These are phyloP conservation scores for Erythrolamprus reginae DNA, from an alignment of 2,113 vertebrate genomes.

Conservation along the genomic window DNA sequence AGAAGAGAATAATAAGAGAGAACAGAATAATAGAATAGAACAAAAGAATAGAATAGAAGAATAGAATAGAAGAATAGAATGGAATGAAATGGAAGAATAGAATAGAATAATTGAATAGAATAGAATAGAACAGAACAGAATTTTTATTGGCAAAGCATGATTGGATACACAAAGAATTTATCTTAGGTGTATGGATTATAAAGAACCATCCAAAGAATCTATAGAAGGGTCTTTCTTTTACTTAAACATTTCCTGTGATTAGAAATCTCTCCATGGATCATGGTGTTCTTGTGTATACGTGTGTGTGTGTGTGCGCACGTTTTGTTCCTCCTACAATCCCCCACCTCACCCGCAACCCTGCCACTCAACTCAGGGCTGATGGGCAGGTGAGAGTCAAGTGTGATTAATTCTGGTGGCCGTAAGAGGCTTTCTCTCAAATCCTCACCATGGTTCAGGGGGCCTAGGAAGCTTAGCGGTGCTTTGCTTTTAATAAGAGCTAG, in stretches of 20 bases:
- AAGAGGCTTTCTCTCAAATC: constrained; percentile 22
- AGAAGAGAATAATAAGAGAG: no score
- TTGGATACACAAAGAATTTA: no score
- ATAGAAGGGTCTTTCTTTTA: background rate
- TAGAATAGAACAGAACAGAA: no score
- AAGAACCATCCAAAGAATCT: background rate
- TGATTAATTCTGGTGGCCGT: background rate
- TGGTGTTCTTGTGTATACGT: background rate
- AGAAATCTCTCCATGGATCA: background rate
- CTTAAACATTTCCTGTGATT: background rate
- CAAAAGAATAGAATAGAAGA: no score
- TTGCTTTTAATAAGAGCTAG: background rate
- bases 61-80: no score
- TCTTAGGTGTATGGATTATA: no score
- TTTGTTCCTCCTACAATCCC: background rate
- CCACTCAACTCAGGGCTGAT: background rate
- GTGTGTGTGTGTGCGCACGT: background rate
- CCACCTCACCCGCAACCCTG: background rate
- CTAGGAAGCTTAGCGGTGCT: background rate
- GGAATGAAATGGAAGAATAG: no score
- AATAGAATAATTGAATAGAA: no score
- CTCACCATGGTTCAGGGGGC: background rate
- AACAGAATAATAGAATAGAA: no score
- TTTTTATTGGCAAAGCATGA: no score
- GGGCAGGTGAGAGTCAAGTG: background rate